Conservation (phyloP, 2,888 invertebrate genomes). For the Diarsia brunnea region DNA sequence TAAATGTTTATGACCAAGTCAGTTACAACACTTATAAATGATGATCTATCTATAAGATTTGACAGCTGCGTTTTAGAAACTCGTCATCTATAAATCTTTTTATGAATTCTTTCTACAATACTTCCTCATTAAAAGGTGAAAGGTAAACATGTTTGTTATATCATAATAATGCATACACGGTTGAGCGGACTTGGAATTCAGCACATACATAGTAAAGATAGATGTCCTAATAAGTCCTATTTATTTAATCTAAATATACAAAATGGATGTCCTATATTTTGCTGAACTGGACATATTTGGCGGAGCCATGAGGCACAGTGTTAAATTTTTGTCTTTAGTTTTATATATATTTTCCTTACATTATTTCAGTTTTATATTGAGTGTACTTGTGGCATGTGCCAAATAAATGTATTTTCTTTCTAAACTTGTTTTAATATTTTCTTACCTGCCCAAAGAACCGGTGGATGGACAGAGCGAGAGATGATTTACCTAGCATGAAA, state of each 20-base stretch:
- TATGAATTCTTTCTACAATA: not conserved
- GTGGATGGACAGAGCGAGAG: not conserved
- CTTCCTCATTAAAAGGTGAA: not conserved
- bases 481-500: not conserved
- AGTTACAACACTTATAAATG: too few relatives aligned
- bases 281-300: too few relatives aligned
- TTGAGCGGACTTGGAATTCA: not conserved
- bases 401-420: too few relatives aligned
- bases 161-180: not conserved
- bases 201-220: not conserved
- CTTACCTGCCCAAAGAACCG: not conserved
- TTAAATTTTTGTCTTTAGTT: too few relatives aligned
- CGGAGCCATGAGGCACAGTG: too few relatives aligned
- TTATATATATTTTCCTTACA: too few relatives aligned
- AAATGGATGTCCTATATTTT: too few relatives aligned
- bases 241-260: too few relatives aligned
- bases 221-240: not conserved
- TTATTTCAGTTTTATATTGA: too few relatives aligned
- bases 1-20: too few relatives aligned
- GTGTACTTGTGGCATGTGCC: too few relatives aligned
- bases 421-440: not conserved
- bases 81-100: not conserved
- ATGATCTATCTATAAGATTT: not conserved
- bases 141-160: constrained; percentile 20
- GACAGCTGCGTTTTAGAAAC: not conserved